Percentiles rank a stretch among this genome's conserved stretches.
These are phyloP conservation scores for Dermolepida albohirtum DNA, from an alignment of 2,888 invertebrate genomes.

Conservation along the genomic window DNA sequence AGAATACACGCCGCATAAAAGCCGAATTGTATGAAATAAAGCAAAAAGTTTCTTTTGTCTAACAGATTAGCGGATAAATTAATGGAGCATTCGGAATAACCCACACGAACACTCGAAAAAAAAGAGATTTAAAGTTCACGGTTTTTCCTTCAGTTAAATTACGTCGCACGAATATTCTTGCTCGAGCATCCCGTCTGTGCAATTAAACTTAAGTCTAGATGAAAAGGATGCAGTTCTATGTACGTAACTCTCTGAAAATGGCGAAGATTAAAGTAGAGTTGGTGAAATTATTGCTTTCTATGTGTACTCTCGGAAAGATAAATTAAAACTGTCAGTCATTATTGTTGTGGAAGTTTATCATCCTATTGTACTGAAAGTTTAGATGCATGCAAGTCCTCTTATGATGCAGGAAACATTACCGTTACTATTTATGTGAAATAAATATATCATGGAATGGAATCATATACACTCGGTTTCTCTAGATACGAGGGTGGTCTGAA, in stretches of 20 bases:
- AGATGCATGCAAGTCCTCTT: neutral
- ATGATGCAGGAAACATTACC: too few relatives aligned
- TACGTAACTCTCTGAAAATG: neutral
- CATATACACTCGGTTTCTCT: too few relatives aligned
- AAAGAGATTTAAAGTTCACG: slow-evolving; percentile 3
- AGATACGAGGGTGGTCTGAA: too few relatives aligned
- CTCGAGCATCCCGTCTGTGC: slow-evolving; percentile 5
- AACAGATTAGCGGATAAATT: slow-evolving; percentile 34
- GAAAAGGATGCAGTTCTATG: slow-evolving; percentile 14
- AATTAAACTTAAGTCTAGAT: slow-evolving; percentile 14
- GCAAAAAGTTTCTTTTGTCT: slow-evolving; percentile 29
- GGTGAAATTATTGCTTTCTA: slow-evolving; percentile 5
- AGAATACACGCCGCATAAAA: slow-evolving; percentile 25
- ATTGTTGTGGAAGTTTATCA: neutral
- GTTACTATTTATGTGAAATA: too few relatives aligned
- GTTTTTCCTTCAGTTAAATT: slow-evolving; percentile 27
- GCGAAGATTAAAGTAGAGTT: slow-evolving; percentile 11
- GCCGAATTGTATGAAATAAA: slow-evolving; percentile 24
- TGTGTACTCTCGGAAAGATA: neutral
- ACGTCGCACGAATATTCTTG: slow-evolving; percentile 13
- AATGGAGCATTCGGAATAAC: slow-evolving; percentile 34
- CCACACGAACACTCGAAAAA: slow-evolving; percentile 27
- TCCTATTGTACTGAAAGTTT: neutral
- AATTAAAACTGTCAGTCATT: slow-evolving; percentile 13
- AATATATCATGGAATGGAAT: too few relatives aligned